Evolutionary conservation across 2,113 vertebrate species (phyloP).

Genomic region (Dunckerocampus dactyliophorus): DNA sequence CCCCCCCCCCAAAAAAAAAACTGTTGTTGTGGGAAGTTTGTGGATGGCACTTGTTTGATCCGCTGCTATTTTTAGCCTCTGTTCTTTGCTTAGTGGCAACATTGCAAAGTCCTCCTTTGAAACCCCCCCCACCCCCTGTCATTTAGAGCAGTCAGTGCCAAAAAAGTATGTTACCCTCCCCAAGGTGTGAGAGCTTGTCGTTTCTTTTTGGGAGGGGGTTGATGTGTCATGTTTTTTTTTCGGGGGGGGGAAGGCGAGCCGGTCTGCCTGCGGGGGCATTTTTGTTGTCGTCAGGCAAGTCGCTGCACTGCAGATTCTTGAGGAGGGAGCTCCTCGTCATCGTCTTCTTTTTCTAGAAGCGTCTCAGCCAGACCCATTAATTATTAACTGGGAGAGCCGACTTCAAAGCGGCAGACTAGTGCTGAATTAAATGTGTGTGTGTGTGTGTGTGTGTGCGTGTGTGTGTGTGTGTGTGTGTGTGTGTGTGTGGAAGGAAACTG

Average conservation of each 20-base stretch:
- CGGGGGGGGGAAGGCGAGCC: background rate
- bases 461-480: background rate
- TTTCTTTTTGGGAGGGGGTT: background rate
- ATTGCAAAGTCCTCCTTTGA: too few species aligned
- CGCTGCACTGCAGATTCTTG: conserved; percentile 4
- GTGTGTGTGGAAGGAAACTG: background rate
- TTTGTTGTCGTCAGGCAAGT: conserved; percentile 8
- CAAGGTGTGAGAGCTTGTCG: conserved; percentile 28
- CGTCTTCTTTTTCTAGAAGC: background rate
- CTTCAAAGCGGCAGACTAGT: background rate
- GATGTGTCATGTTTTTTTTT: conserved; percentile 28
- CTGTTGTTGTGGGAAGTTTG: too few species aligned
- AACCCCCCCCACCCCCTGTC: too few species aligned
- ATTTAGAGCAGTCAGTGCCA: background rate
- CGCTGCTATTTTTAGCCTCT: too few species aligned
- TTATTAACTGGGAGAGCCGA: conserved; percentile 1
- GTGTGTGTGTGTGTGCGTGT: background rate
- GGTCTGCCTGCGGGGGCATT: conserved; percentile 1
- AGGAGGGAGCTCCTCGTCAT: background rate
- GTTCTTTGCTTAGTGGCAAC: too few species aligned
- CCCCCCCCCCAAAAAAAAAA: too few species aligned
- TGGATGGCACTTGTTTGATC: too few species aligned
- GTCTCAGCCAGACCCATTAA: conserved; percentile 3
- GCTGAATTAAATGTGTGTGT: background rate
- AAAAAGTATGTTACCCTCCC: conserved; percentile 12